Evolutionary conservation across 2,797 vertebrate genomes (phyloP).

Genomic region (Poeciliopsis gracilis): DNA sequence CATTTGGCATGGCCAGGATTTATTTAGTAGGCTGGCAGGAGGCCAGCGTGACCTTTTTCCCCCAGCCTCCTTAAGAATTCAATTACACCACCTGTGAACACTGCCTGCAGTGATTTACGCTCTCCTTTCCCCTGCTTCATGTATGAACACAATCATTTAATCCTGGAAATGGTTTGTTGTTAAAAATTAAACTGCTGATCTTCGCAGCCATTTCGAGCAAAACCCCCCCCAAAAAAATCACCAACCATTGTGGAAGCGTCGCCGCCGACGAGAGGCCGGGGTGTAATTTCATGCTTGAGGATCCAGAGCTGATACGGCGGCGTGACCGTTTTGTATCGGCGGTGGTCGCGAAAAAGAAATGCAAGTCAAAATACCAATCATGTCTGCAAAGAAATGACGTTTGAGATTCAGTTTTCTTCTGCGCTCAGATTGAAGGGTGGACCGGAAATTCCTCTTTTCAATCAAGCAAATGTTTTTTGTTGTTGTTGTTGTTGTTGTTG

Average conservation of each 20-base stretch:
- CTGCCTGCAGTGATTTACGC: slow-evolving; percentile 33
- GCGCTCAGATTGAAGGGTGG: slow-evolving; percentile 44
- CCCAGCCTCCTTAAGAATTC: slow-evolving; percentile 40
- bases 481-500: too few relatives aligned
- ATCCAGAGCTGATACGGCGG: slow-evolving; percentile 30
- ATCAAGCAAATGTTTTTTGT: slow-evolving; percentile 34
- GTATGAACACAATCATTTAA: slow-evolving; percentile 49
- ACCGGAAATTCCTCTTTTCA: slow-evolving; percentile 40
- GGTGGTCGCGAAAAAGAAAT: slow-evolving; percentile 29
- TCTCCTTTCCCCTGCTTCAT: slow-evolving; percentile 37
- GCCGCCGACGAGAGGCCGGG: slow-evolving; percentile 16
- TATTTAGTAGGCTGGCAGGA: slow-evolving; percentile 53
- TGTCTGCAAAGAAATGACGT: slow-evolving; percentile 64
- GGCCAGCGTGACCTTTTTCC: slow-evolving; percentile 42
- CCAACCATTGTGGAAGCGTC: slow-evolving; percentile 11
- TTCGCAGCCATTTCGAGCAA: slow-evolving; percentile 14
- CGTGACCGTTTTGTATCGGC: slow-evolving; percentile 23
- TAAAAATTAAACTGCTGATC: slow-evolving; percentile 41
- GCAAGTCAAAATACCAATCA: slow-evolving; percentile 62
- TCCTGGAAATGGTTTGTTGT: slow-evolving; percentile 39
- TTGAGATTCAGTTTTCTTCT: slow-evolving; percentile 56
- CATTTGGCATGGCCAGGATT: slow-evolving; percentile 53
- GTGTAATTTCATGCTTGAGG: slow-evolving; percentile 43
- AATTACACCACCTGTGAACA: slow-evolving; percentile 51
- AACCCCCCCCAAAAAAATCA: not conserved